Evolutionary conservation across 2,888 invertebrate genomes (phyloP).

Genomic region (Trichacis sp.): DNA sequence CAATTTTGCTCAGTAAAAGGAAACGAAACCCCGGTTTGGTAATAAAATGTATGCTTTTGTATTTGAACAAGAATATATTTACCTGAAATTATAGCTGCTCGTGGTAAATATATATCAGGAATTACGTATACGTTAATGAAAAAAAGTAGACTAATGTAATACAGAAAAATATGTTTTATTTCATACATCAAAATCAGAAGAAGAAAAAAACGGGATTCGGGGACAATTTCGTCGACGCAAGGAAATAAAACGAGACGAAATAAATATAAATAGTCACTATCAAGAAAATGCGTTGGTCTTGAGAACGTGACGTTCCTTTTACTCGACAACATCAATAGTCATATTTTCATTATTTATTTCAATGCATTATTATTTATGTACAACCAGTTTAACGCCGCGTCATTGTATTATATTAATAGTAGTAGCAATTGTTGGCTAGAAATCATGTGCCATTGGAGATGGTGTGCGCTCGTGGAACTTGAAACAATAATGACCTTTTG

Average conservation of each 20-base stretch:
- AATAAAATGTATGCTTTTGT: neutral
- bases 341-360: slow-evolving; percentile 61
- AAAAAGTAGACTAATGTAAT: neutral
- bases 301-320: slow-evolving; percentile 51
- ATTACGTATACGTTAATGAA: neutral
- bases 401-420: no score
- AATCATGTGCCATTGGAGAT: slow-evolving; percentile 64
- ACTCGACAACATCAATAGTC: slow-evolving; percentile 64
- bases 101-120: neutral
- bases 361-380: slow-evolving; percentile 65
- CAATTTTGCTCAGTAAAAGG: slow-evolving; percentile 2
- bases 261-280: no score
- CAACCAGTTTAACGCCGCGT: slow-evolving; percentile 54
- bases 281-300: slow-evolving; percentile 32
- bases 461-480: slow-evolving; percentile 66
- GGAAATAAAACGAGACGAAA: no score
- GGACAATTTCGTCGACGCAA: no score
- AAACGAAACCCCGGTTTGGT: neutral
- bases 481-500: slow-evolving; percentile 66
- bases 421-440: slow-evolving; percentile 57
- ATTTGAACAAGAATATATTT: neutral
- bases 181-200: no score
- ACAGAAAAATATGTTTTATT: neutral
- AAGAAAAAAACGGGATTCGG: neutral
- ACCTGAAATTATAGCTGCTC: neutral